Percentiles rank a stretch among this genome's conserved stretches.
These are phyloP conservation scores for Lithosia quadra DNA, from an alignment of 2,888 invertebrate species.

Conservation along the genomic window DNA sequence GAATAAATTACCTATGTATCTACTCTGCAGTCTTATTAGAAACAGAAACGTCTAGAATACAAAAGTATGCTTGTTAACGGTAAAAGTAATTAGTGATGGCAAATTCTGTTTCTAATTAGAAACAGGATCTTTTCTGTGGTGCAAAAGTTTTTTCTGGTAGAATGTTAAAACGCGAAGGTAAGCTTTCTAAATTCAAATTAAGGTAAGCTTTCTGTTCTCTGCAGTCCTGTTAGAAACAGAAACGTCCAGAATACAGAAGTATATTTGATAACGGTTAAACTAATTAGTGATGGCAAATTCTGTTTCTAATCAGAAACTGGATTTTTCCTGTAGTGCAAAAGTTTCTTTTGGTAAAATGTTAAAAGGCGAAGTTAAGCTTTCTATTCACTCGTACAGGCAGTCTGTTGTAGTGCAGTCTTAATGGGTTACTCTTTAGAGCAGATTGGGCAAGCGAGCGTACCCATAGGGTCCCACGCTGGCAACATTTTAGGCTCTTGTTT, in stretches of 20 bases:
- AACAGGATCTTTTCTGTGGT: neutral
- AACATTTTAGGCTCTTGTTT: constrained; percentile 91
- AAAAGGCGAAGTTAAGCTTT: neutral
- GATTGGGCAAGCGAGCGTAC: constrained; percentile 89
- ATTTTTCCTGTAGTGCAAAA: neutral
- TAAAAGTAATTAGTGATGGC: too few species aligned
- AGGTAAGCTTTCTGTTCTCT: too few species aligned
- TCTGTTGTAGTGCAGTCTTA: neutral
- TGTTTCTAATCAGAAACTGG: too few species aligned
- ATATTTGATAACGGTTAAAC: neutral
- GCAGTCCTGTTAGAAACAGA: neutral
- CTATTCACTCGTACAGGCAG: neutral
- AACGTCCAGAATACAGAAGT: neutral
- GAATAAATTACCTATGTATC: neutral
- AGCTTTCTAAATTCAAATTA: too few species aligned
- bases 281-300: neutral
- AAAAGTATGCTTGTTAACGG: neutral
- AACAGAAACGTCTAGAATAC: neutral
- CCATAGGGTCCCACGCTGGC: constrained; percentile 98
- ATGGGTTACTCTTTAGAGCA: constrained; percentile 64
- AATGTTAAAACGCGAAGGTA: neutral
- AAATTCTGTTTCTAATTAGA: too few species aligned
- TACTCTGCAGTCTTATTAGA: neutral
- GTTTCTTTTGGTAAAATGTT: too few species aligned
- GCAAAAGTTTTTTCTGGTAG: too few species aligned